These are phyloP conservation scores for Dryadula phaetusa DNA, from an alignment of 2,888 invertebrate species.

Conservation along the genomic window DNA sequence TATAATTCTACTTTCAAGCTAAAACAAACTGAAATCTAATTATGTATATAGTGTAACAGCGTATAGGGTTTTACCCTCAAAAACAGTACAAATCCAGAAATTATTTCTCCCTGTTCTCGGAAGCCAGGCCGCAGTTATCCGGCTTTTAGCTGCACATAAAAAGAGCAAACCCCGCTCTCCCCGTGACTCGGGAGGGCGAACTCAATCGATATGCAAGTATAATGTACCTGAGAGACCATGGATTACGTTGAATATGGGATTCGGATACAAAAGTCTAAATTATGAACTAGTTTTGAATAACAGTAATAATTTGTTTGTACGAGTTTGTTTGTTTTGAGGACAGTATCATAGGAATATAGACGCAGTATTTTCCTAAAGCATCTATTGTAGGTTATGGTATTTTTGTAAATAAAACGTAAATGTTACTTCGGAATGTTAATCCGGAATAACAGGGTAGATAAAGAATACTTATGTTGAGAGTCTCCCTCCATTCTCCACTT, in stretches of 20 bases:
- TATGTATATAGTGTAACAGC: background rate
- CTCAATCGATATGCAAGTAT: slow-evolving; percentile 78
- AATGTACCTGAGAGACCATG: slow-evolving; percentile 62
- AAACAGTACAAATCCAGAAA: slow-evolving; percentile 37
- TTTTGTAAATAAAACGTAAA: too few species aligned
- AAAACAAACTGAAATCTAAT: background rate
- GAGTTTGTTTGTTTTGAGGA: too few species aligned
- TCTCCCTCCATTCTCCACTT: too few species aligned
- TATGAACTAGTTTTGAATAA: too few species aligned
- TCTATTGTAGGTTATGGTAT: too few species aligned
- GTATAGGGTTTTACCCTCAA: slow-evolving; percentile 19
- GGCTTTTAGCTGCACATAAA: slow-evolving; percentile 66
- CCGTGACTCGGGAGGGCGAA: slow-evolving; percentile 54
- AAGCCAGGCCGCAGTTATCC: slow-evolving; percentile 65
- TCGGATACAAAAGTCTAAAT: slow-evolving; percentile 1
- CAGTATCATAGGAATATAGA: too few species aligned
- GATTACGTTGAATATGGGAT: slow-evolving; percentile 42
- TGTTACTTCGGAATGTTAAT: too few species aligned
- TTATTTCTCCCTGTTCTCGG: slow-evolving; percentile 53
- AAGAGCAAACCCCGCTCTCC: slow-evolving; percentile 58
- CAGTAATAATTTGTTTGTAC: too few species aligned
- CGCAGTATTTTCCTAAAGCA: too few species aligned
- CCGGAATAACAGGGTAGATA: too few species aligned
- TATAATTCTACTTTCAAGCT: too few species aligned
- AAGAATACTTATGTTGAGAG: too few species aligned